Percentiles rank a stretch among this genome's conserved stretches.
phyloP scores from a whole-genome alignment of 2,113 vertebrate genomes.

The Gracilinanus agilis region DNA sequence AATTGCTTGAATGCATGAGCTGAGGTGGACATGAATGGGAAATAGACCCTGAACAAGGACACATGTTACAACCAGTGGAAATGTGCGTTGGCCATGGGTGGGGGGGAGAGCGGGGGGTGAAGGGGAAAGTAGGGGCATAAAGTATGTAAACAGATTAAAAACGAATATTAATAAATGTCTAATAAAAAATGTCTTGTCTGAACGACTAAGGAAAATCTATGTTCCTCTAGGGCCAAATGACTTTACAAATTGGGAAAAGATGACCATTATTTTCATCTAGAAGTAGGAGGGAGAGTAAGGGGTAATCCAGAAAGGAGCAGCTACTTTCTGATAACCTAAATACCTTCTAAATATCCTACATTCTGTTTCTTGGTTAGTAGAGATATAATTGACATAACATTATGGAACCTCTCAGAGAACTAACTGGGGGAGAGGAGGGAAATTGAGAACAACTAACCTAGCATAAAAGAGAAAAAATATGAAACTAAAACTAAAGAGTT shows the following conservation, averaged over 20 bases:
- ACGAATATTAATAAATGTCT: too few species aligned
- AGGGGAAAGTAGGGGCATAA: too few species aligned
- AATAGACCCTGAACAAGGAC: too few species aligned
- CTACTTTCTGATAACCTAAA: not conserved
- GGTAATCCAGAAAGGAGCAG: not conserved
- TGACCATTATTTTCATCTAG: not conserved
- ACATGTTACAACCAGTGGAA: too few species aligned
- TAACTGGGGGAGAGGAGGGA: not conserved
- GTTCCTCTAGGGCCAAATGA: not conserved
- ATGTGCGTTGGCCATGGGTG: too few species aligned
- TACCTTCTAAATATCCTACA: not conserved
- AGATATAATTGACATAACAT: not conserved
- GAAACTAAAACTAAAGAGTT: not conserved
- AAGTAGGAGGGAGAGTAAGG: not conserved
- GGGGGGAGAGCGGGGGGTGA: too few species aligned
- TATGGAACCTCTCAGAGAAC: not conserved
- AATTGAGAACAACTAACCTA: conserved; percentile 8
- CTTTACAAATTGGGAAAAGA: not conserved
- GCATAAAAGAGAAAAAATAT: not conserved
- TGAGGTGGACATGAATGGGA: too few species aligned
- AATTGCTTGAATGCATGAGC: too few species aligned
- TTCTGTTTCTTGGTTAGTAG: not conserved
- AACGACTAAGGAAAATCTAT: not conserved
- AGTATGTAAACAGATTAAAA: too few species aligned
- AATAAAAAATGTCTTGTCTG: too few species aligned